phyloP scores from a whole-genome alignment of 1,140 invertebrate species.

The Sipha flava region DNA sequence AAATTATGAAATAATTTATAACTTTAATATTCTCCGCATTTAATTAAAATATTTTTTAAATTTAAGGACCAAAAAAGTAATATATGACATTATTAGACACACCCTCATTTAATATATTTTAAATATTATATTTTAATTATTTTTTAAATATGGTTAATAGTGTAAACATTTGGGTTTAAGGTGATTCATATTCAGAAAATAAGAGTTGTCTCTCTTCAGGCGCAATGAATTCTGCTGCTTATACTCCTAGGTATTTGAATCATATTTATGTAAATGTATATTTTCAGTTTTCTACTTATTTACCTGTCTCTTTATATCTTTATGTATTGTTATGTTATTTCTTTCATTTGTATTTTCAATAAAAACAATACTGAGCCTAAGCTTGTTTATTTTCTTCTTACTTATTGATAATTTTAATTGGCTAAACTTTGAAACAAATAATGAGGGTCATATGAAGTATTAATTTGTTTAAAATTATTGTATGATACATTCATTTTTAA shows the following conservation, averaged over 20 bases:
- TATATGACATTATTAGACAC: neutral
- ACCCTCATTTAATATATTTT: neutral
- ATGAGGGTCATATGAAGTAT: conserved; percentile 4
- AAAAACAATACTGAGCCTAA: neutral
- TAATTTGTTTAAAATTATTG: conserved; percentile 2
- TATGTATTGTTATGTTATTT: neutral
- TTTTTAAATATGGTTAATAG: conserved; percentile 18
- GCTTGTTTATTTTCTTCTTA: conserved; percentile 1
- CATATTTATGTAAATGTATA: conserved; percentile 2
- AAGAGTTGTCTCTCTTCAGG: neutral
- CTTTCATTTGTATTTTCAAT: conserved; percentile 9
- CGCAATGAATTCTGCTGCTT: conserved; percentile 17
- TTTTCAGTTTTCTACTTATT: conserved; percentile 14
- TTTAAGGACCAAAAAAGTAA: neutral
- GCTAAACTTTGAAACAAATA: neutral
- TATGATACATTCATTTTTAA: too few species aligned
- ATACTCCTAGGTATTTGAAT: conserved; percentile 14
- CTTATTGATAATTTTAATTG: neutral
- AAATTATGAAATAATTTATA: neutral
- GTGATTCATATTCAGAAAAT: conserved; percentile 21
- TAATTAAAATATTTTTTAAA: neutral
- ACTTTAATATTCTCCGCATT: neutral
- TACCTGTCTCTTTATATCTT: neutral
- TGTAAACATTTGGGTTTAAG: conserved; percentile 25
- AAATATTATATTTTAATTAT: neutral